phyloP scores from a whole-genome alignment of 2,797 vertebrate species.

The Catostomus latipinnis region DNA sequence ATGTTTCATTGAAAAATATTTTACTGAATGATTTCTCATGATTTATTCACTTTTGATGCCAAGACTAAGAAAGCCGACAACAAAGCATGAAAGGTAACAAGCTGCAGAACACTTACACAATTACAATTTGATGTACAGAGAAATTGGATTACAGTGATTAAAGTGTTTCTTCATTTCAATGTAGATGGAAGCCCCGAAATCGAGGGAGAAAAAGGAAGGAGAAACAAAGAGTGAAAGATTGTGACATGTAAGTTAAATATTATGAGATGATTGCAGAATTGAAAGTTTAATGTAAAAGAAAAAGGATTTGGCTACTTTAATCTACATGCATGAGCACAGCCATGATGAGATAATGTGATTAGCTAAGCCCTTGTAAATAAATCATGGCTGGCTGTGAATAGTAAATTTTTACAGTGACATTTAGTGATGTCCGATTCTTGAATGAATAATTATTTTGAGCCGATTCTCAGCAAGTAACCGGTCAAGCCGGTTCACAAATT shows the following conservation, averaged over 20 bases:
- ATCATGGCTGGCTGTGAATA: no score
- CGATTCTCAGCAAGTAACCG: no score
- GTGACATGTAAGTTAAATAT: conserved; percentile 82
- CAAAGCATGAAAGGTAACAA: conserved; percentile 55
- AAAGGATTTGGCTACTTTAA: no score
- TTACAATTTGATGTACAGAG: not conserved
- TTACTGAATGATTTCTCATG: not conserved
- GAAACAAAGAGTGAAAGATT: conserved; percentile 85
- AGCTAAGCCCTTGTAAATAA: no score
- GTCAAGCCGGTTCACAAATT: no score
- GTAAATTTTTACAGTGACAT: no score
- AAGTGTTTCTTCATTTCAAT: conserved; percentile 57
- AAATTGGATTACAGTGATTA: not conserved
- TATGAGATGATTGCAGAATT: not conserved
- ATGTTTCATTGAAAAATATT: no score
- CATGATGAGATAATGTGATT: no score
- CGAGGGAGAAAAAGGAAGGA: conserved; percentile 88
- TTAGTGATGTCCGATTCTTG: no score
- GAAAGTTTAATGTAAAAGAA: not conserved
- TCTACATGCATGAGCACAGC: no score
- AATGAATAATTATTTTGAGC: no score
- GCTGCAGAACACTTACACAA: not conserved
- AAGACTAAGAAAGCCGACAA: conserved; percentile 52
- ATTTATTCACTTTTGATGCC: conserved; percentile 10
- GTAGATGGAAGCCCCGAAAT: conserved; percentile 84